A percentile compares a stretch with the other conserved stretches of the same genome.
phyloP scores from a whole-genome alignment of 2,797 vertebrate genomes.

The Trachurus trachurus region DNA sequence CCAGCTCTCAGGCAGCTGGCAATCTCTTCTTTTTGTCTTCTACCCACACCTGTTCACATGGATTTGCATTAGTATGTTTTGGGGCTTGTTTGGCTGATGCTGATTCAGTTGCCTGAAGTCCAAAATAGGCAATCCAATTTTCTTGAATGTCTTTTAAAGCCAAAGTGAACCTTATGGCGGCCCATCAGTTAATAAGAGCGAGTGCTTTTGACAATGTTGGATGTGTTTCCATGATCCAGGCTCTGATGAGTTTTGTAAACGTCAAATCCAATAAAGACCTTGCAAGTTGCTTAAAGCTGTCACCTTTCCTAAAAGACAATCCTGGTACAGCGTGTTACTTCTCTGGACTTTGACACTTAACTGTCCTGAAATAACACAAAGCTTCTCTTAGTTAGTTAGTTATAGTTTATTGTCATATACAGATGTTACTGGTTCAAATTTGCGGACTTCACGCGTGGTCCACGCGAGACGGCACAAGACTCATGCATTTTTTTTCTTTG shows the following conservation, averaged over 20 bases:
- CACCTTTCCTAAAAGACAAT: conserved; percentile 1
- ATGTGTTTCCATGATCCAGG: conserved; percentile 9
- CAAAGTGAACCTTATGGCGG: not conserved
- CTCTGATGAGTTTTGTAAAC: not conserved
- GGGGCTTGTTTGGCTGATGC: conserved; percentile 26
- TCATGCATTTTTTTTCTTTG: too few relatives aligned
- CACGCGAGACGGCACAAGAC: too few relatives aligned
- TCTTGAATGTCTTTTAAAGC: conserved; percentile 49
- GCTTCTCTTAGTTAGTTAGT: too few relatives aligned
- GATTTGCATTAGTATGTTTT: conserved; percentile 27
- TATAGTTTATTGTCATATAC: too few relatives aligned
- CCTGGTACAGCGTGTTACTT: not conserved
- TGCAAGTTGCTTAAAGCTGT: conserved; percentile 10
- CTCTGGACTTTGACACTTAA: conserved; percentile 18
- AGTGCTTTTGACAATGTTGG: not conserved
- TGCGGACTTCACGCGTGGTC: too few relatives aligned
- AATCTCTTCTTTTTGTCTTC: conserved; percentile 31
- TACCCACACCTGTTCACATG: conserved; percentile 40
- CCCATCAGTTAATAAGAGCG: conserved; percentile 18
- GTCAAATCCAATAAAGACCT: conserved; percentile 19
- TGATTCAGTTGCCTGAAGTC: conserved; percentile 35
- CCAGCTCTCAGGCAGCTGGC: conserved; percentile 23
- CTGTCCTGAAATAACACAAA: conserved; percentile 2
- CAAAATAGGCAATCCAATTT: conserved; percentile 43
- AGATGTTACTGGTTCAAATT: too few relatives aligned